Base-by-base conservation (phyloP, 2,888 invertebrate species). In the Cabera pusaria region DNA sequence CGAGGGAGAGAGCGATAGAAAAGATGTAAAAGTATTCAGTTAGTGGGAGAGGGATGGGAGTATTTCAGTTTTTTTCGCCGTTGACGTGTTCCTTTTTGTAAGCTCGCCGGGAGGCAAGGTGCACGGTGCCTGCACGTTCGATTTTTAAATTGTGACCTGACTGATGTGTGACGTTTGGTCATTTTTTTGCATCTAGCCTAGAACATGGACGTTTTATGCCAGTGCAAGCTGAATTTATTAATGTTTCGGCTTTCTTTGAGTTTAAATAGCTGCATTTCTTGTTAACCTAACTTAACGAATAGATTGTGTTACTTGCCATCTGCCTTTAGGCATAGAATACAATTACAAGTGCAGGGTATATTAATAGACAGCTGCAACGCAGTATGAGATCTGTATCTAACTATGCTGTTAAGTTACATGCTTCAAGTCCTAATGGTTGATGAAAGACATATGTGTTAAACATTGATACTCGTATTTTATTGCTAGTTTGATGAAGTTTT, bases 51-150 rank as follows among this genome's bases (percentile, higher is more conserved):
- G 19, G 60, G 44, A 72, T 80, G 43, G 43, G 57, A 23, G 3
- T 21, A 40, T 44, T 59, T 68, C 61, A 68, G 71, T 75, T 78
- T 76, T n/a, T 72, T 68, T 59, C 63, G 67, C 52, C 56, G 59
- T 65, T 52, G 57, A 64, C 57, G 56, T 56, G 70, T 72, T 82
- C 72, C 64, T 82, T 84, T 85, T 81, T 67, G 72, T 81, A 75
- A 76, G 76, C 81, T 72, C 76, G 72, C 61, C 77, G 82, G 82
- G 82, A 82, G 81, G 85, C 85, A 85, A 86, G 86, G 85, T 86
- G 86, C 77, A 52, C 41, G 44, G 24, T 27, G 52, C 46, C 42
- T 37, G 61, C 61, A 62, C 71, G 73, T 75, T 75, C 75, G 77
- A 77, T 81, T 83, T 75, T 74, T 71, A 73, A 80, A 81, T 76